Conservation (phyloP, 2,113 vertebrate genomes). For the Pipra filicauda region DNA sequence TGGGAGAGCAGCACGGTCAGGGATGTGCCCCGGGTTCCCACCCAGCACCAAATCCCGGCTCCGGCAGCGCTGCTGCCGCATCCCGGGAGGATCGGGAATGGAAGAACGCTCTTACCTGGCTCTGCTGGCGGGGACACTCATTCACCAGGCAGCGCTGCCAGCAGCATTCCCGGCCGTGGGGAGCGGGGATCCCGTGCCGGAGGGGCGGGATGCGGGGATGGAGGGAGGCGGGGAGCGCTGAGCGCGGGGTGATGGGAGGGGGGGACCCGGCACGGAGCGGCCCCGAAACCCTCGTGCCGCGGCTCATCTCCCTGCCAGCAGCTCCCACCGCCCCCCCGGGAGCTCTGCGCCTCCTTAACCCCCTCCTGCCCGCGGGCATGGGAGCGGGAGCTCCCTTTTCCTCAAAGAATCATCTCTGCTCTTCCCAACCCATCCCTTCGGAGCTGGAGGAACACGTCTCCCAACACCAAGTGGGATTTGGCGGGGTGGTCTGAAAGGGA, state of each 20-base stretch:
- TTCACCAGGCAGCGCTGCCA: background rate
- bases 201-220: background rate
- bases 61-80: background rate
- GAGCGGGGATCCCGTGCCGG: background rate
- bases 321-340: background rate
- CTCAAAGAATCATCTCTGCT: background rate
- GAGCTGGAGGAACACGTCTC: background rate
- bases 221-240: background rate
- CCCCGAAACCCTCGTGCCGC: background rate
- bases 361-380: background rate
- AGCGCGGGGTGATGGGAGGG: background rate
- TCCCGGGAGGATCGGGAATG: rapidly evolving
- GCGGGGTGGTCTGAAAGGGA: background rate
- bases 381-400: background rate
- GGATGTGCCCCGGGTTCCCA: background rate
- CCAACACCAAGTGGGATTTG: background rate
- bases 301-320: background rate
- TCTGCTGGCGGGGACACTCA: slow-evolving; percentile 21
- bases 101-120: slow-evolving; percentile 57
- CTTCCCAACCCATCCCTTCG: background rate
- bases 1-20: background rate
- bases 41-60: background rate
- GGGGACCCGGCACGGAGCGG: background rate
- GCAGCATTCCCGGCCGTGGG: background rate
- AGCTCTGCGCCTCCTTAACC: slow-evolving; percentile 35